A percentile compares a stretch with the other conserved stretches of the same genome.
Evolutionary conservation across 2,888 invertebrate species (phyloP).

Genomic region (Aplocera efformata): DNA sequence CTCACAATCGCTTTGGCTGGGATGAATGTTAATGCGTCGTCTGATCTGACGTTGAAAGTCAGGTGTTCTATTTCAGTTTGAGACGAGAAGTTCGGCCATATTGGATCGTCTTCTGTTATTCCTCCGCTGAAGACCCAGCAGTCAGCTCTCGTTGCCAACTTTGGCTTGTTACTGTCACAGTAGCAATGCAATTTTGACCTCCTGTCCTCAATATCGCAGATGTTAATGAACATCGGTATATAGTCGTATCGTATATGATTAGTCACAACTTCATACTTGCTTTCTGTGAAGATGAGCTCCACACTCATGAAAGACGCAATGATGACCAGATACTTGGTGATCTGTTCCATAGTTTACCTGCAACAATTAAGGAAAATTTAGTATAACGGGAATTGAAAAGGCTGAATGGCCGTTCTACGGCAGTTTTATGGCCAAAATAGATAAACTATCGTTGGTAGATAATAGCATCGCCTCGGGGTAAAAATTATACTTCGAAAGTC

Average conservation of each 20-base stretch:
- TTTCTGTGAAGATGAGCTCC: constrained; percentile 61
- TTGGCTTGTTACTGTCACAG: constrained; percentile 67
- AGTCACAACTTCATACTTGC: constrained; percentile 62
- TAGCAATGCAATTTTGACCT: constrained; percentile 74
- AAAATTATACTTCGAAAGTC: constrained; percentile 25
- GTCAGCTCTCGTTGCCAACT: constrained; percentile 84
- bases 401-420: neutral
- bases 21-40: constrained; percentile 84
- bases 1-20: constrained; percentile 85
- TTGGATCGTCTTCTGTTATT: constrained; percentile 83
- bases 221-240: constrained; percentile 63
- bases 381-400: neutral
- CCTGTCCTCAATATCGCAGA: constrained; percentile 70
- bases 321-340: constrained; percentile 62
- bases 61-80: constrained; percentile 85
- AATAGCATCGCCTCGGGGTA: constrained; percentile 17
- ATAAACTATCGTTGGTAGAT: constrained; percentile 24
- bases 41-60: constrained; percentile 85
- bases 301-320: constrained; percentile 67
- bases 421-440: constrained; percentile 17
- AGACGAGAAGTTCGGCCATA: constrained; percentile 87
- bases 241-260: constrained; percentile 60
- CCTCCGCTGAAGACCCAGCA: constrained; percentile 85
- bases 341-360: constrained; percentile 54
- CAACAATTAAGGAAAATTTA: constrained; percentile 25